Evolutionary conservation across 2,888 invertebrate genomes (phyloP).

Genomic region (Sialis fuliginosa): DNA sequence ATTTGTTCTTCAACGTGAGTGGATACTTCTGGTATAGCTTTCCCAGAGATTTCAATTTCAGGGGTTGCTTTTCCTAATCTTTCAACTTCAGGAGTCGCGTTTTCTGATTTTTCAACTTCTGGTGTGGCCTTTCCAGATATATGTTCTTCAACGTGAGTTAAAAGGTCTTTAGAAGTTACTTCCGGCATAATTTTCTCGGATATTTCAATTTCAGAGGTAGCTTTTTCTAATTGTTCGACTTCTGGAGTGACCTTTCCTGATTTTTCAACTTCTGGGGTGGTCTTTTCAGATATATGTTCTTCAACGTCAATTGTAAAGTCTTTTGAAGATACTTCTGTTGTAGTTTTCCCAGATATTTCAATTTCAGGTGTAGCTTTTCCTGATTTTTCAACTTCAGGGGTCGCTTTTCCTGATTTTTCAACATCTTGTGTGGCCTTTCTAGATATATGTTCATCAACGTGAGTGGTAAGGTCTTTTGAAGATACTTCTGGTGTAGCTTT

Average conservation of each 20-base stretch:
- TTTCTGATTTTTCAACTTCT: constrained; percentile 10
- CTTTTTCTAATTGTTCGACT: constrained; percentile 7
- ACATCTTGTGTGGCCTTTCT: constrained; percentile 2
- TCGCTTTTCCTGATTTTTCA: constrained; percentile 7
- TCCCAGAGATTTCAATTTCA: constrained; percentile 7
- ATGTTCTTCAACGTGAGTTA: constrained; percentile 9
- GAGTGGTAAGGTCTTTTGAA: constrained; percentile 12
- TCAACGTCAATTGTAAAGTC: constrained; percentile 5
- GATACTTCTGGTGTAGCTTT: not conserved
- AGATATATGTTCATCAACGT: constrained; percentile 9
- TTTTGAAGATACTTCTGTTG: constrained; percentile 10
- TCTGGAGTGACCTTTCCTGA: constrained; percentile 5
- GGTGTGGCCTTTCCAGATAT: constrained; percentile 9
- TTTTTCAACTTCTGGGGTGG: constrained; percentile 2
- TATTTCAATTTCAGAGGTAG: too few relatives aligned
- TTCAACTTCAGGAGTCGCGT: constrained; percentile 12
- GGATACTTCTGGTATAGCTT: too few relatives aligned
- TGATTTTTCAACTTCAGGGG: constrained; percentile 10
- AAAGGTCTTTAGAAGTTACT: too few relatives aligned
- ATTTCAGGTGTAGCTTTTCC: constrained; percentile 4
- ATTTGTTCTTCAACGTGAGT: too few relatives aligned
- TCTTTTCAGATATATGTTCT: constrained; percentile 5
- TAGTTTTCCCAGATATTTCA: constrained; percentile 7
- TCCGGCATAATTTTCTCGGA: too few relatives aligned
- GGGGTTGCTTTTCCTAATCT: too few relatives aligned